Evolutionary conservation across 2,113 vertebrate species (phyloP), one percentile per base, ranked within the genome.

Genomic region (Pollachius pollachius): DNA sequence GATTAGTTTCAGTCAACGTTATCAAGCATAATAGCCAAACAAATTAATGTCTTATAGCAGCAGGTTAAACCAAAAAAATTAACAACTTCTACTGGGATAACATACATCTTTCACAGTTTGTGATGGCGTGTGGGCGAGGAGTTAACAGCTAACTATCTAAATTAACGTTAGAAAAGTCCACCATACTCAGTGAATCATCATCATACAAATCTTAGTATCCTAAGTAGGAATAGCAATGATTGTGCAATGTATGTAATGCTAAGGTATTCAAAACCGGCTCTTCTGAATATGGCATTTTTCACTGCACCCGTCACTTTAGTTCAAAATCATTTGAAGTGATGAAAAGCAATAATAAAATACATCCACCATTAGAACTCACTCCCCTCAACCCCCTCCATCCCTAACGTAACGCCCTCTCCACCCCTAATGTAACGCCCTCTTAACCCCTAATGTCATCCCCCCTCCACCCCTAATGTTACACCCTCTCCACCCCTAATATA

Each of bases 71-170:
- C 8, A 48, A 48, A 48, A 48, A 48, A 48, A 48, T 13, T 7
- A 85, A 76, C 57, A 17, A 57, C 61, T 70, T 79, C 27, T 83
- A 78, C 62, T 69, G 74, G 81, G 72, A 73, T 67, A 85, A 79
- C 70, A 85, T 72, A 83, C 69, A 81, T 2, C 8, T 86, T 89
- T 92, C 91, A 93, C 92, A 92, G 90, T 91, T 83, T 83, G 82
- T 74, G 84, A 87, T 78, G 72, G 85, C 65, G 67, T 71, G 72
- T 52, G 69, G 85, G 79, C 85, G 84, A 85, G 21, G 80, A 78
- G 72, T 54, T 81, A 67, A 72, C 56, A 73, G 64, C 23, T 19
- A 63, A 77, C 72, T 70, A 15, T 71, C 56, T 71, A 77, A 41
- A 69, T 74, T 37, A 77, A 78, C 65, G 68, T 78, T 66, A 69